Evolutionary conservation across 2,888 invertebrate species (phyloP).

Genomic region (Drosophila meridiana): DNA sequence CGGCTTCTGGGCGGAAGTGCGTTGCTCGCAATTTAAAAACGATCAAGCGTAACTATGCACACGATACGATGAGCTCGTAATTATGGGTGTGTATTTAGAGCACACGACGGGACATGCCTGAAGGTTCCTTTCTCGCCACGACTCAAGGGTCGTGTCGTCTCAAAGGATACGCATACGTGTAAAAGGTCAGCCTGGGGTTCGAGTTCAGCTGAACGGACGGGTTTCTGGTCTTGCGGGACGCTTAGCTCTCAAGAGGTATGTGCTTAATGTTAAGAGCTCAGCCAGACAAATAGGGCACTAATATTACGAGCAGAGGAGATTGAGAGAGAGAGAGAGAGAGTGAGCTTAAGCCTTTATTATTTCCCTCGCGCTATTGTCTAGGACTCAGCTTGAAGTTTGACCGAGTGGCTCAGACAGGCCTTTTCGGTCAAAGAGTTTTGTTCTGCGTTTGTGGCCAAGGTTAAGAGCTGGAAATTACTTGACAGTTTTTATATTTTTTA

Average conservation of each 20-base stretch:
- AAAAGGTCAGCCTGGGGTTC: constrained; percentile 30
- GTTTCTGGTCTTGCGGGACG: constrained; percentile 1
- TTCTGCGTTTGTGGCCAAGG: neutral
- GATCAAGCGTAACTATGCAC: constrained; percentile 72
- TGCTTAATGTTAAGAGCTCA: constrained; percentile 5
- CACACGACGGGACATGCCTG: constrained; percentile 60
- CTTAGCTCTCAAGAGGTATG: constrained; percentile 10
- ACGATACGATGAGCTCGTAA: constrained; percentile 64
- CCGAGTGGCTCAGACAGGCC: neutral
- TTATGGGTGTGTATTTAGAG: constrained; percentile 65
- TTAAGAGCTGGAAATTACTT: neutral
- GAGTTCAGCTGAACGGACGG: neutral
- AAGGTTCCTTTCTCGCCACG: neutral
- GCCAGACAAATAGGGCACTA: neutral
- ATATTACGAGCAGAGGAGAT: neutral
- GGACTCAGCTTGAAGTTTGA: constrained; percentile 6
- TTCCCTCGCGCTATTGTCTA: neutral
- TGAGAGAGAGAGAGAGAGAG: neutral
- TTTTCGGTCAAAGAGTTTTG: neutral
- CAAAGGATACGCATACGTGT: constrained; percentile 21
- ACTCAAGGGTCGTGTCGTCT: constrained; percentile 6
- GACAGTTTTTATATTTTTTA: neutral
- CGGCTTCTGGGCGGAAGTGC: constrained; percentile 63
- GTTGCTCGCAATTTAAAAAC: constrained; percentile 74
- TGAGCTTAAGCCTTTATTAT: neutral